These are phyloP conservation scores for Leptonema lineaticorne DNA, from an alignment of 1,140 invertebrate species.

Conservation along the genomic window DNA sequence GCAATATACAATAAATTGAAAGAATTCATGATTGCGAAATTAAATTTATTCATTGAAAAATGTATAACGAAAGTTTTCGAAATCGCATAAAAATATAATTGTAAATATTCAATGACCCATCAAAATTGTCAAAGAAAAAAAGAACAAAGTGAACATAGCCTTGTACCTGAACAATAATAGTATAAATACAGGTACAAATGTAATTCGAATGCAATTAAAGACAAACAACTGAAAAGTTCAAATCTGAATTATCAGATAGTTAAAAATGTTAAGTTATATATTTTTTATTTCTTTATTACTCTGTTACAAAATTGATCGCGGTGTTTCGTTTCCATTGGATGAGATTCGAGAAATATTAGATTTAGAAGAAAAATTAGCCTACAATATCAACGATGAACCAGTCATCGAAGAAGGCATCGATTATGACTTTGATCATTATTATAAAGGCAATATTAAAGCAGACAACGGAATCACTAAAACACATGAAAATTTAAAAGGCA, in stretches of 20 bases:
- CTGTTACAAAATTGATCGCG: slow-evolving; percentile 27
- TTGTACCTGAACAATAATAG: too few relatives aligned
- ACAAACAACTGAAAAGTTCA: too few relatives aligned
- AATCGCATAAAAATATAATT: too few relatives aligned
- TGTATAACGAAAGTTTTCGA: slow-evolving; percentile 15
- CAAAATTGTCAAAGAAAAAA: too few relatives aligned
- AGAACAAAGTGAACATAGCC: background rate
- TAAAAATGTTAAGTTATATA: too few relatives aligned
- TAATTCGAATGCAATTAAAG: too few relatives aligned
- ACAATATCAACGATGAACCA: too few relatives aligned
- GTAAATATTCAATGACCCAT: background rate
- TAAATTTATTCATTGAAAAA: slow-evolving; percentile 24
- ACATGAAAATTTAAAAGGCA: slow-evolving; percentile 54
- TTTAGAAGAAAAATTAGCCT: too few relatives aligned
- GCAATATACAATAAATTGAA: background rate
- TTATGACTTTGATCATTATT: slow-evolving; percentile 46
- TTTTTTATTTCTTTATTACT: too few relatives aligned
- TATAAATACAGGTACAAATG: too few relatives aligned
- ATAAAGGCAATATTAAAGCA: slow-evolving; percentile 48
- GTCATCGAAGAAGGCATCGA: slow-evolving; percentile 42
- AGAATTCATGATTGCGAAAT: slow-evolving; percentile 2
- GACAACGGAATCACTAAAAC: slow-evolving; percentile 51
- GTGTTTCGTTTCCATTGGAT: slow-evolving; percentile 27
- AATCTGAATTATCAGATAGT: too few relatives aligned
- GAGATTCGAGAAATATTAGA: too few relatives aligned